Percentiles rank a stretch among this genome's conserved stretches.
These are phyloP conservation scores for Emydura subglobosa DNA, from an alignment of 2,113 vertebrate species.

Conservation along the genomic window DNA sequence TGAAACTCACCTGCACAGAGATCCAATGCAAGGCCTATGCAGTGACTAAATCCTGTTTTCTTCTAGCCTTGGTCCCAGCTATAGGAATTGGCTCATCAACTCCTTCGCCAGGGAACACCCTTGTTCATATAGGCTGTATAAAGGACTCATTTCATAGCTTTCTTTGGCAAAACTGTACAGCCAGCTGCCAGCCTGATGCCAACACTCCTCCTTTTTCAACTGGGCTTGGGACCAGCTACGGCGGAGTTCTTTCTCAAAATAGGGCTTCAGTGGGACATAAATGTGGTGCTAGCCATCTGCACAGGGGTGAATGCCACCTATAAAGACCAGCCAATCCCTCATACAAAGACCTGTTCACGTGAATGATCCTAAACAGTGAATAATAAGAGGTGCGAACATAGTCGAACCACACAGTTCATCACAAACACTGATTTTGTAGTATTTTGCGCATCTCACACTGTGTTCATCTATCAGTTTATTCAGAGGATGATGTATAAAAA, in stretches of 20 bases:
- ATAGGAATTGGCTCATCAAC: neutral
- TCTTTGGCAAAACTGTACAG: neutral
- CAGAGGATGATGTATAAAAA: neutral
- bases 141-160: neutral
- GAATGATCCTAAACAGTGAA: slow-evolving; percentile 27
- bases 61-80: neutral
- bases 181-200: neutral
- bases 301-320: slow-evolving; percentile 18
- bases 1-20: slow-evolving; percentile 16
- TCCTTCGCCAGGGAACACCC: neutral
- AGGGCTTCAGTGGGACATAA: slow-evolving; percentile 44
- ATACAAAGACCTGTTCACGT: slow-evolving; percentile 43
- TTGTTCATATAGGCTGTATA: neutral
- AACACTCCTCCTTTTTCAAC: neutral
- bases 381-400: neutral
- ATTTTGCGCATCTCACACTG: neutral
- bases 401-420: neutral
- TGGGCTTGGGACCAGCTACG: neutral
- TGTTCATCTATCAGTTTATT: neutral
- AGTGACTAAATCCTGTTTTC: slow-evolving; percentile 17
- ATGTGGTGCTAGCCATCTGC: neutral
- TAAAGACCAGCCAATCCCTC: slow-evolving; percentile 10
- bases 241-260: slow-evolving; percentile 24
- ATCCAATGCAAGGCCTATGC: neutral
- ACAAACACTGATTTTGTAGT: accelerated